Evolutionary conservation across 2,113 vertebrate genomes (phyloP), one percentile per base, ranked within the genome.

Genomic region (Hemicordylus capensis): DNA sequence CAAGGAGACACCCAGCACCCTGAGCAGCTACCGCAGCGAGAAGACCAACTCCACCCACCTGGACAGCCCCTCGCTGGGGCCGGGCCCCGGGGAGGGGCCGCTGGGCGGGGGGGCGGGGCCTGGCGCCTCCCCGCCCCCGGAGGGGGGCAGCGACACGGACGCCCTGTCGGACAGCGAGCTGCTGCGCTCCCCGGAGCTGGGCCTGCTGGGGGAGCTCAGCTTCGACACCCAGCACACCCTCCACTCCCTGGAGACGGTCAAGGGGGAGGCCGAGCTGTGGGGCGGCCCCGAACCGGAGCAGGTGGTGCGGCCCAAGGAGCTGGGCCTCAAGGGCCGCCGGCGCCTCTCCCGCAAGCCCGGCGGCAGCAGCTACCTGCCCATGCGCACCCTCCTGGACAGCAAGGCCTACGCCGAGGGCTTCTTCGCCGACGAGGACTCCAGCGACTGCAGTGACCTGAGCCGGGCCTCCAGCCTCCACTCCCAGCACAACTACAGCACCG

Each of bases 1-100:
- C 90, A 94, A 97, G 31, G 98, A 98, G 94, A 97, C 97, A 0
- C 94, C 97, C 2, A 97, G 97, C 85, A 98, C 98, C 0, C 86
- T 98, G 61, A 98, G 98, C 94, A 98, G 98, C 91, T 98, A 98
- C 89, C 97, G 97, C 77, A 98, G 98, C 14, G 98, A 98, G 93
- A 98, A 98, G 85, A 98, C 98, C 0, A 97, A 98, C 89, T 98
- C 98, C 1, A 98, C 98, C 9, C 98, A 97, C 90, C 93, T 98
- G 87, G 98, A 98, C 92, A 98, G 98, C 91, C 97, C 98, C 2
- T 97, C 97, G 0, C 92, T 97, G 86, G 54, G 92, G 87, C 76
- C 19, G 0, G 42, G 28, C 81, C 85, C 31, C 0, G 84, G 58
- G 1, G 66, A 39, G 1, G 26, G 54, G 1, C 14, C 77, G 6